Conservation (phyloP, 2,888 invertebrate species). For the Idaea aversata region DNA sequence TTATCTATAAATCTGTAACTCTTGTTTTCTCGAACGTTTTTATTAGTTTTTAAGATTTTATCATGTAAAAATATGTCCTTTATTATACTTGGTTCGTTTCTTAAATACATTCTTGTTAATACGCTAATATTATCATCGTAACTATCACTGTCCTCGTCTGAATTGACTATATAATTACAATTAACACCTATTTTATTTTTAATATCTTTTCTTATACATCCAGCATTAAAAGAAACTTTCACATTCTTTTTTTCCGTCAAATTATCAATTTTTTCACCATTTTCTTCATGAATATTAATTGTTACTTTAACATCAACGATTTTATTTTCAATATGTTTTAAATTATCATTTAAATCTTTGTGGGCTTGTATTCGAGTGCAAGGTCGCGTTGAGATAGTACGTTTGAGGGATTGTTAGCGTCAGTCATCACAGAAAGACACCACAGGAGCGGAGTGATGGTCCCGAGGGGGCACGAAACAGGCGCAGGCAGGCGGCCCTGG, state of each 20-base stretch:
- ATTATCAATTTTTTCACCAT: constrained; percentile 8
- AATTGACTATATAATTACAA: constrained; percentile 36
- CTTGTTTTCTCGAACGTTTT: not conserved
- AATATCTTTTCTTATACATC: not conserved
- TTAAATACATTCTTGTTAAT: constrained; percentile 18
- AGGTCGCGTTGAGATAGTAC: constrained; percentile 6
- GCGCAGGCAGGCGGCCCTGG: constrained; percentile 70
- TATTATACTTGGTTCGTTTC: constrained; percentile 14
- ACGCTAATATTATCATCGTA: constrained; percentile 21
- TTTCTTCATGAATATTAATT: not conserved
- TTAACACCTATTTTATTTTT: not conserved
- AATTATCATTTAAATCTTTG: not conserved
- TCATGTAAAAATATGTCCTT: constrained; percentile 4
- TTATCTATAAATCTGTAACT: not conserved
- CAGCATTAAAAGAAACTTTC: not conserved
- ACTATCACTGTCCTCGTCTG: constrained; percentile 24
- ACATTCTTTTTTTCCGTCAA: constrained; percentile 5
- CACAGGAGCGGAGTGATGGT: constrained; percentile 81
- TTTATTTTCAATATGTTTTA: not conserved
- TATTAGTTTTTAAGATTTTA: constrained; percentile 10
- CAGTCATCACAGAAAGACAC: constrained; percentile 81
- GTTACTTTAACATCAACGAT: constrained; percentile 14
- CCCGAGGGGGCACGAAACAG: constrained; percentile 66
- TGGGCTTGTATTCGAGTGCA: not conserved
- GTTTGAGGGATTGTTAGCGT: constrained; percentile 45